Base-by-base conservation (phyloP, 2,113 vertebrate genomes). In the Merops nubicus region DNA sequence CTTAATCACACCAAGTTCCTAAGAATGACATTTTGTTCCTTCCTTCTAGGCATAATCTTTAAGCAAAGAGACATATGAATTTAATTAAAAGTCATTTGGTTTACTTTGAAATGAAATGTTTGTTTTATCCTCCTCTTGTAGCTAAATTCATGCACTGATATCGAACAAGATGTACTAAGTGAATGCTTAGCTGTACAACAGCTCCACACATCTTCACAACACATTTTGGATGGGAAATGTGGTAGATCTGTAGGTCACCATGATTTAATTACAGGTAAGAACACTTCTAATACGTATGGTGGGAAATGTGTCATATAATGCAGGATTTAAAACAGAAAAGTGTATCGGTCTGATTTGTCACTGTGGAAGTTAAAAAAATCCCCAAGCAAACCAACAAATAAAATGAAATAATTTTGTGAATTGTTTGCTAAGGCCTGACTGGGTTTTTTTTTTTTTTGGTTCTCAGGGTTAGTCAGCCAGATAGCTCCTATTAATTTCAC, bases 181-280 rank as follows among this genome's bases (percentile, higher is more conserved):
- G 99, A 99, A 89, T 99, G 99, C 93, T 97, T 99, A 97, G 98
- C 98, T 65, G 98, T 99, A 85, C 99, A 99, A 93, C 98, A 99
- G 45, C 98, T 99, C 70, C 99, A 98, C 48, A 95, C 98, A 22
- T 59, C 98, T 93, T 97, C 99, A 89, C 98, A 99, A 92, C 98
- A 99, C 94, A 97, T 98, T 54, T 97, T 98, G 97, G 98, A 99
- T 23, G 98, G 98, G 88, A 99, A 99, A 94, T 98, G 98, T 38
- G 96, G 98, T 16, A 97, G 98, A 76, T 94, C 98, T 86, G 89
- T 98, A 86, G 98, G 98, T 88, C 98, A 98, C 93, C 97, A 96
- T 65, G 99, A 99, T 96, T 98, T 99, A 89, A 99, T 99, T 94
- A 98, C 99, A 98, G 99, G 99, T 99, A 97, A 68, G 97, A 91